Conservation (phyloP, 2,797 vertebrate species). For the Neosilurus hyrtlii region DNA sequence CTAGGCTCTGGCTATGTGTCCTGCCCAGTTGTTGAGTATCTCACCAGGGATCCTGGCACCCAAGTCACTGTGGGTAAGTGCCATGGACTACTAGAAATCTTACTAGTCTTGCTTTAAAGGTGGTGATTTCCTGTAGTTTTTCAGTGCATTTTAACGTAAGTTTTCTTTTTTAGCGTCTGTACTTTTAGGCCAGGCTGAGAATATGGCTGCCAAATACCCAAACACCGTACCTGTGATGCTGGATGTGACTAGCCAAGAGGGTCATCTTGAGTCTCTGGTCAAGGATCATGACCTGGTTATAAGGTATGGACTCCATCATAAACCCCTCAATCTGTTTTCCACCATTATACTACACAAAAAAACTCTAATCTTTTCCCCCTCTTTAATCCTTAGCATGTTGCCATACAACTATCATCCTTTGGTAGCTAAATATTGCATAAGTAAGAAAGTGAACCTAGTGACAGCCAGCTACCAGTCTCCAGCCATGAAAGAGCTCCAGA, state of each 20-base stretch:
- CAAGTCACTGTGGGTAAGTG: conserved; percentile 89
- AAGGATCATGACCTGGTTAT: conserved; percentile 88
- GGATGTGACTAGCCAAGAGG: conserved; percentile 78
- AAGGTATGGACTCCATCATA: conserved; percentile 73
- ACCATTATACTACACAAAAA: not conserved
- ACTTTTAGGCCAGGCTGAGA: conserved; percentile 81
- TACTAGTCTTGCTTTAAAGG: not conserved
- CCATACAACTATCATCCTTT: conserved; percentile 85
- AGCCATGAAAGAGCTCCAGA: conserved; percentile 82
- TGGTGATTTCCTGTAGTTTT: not conserved
- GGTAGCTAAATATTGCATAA: conserved; percentile 88
- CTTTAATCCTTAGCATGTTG: conserved; percentile 74
- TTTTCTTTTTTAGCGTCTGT: conserved; percentile 75
- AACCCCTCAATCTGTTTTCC: not conserved
- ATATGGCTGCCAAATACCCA: conserved; percentile 78
- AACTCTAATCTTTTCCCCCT: not conserved
- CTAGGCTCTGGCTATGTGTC: conserved; percentile 95
- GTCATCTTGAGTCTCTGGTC: conserved; percentile 80
- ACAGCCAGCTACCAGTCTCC: conserved; percentile 93
- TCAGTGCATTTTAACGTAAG: not conserved
- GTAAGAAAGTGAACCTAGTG: conserved; percentile 87
- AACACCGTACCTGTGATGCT: conserved; percentile 80
- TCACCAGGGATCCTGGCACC: conserved; percentile 79
- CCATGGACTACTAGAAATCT: conserved; percentile 30
- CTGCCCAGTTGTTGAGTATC: conserved; percentile 87